Evolutionary conservation across 2,797 vertebrate genomes (phyloP).

Genomic region (Phataginus tricuspis): DNA sequence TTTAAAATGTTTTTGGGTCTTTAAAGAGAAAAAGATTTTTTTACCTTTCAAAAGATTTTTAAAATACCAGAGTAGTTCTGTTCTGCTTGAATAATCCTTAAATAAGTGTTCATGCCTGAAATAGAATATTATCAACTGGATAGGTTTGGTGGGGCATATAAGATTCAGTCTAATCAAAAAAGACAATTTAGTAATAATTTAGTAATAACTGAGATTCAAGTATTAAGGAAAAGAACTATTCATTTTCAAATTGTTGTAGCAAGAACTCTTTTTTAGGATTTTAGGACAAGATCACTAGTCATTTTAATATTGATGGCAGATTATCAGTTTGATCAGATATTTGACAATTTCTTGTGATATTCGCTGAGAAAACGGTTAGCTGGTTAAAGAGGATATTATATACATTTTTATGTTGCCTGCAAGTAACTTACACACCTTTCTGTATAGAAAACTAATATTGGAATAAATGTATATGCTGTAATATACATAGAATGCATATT

Average conservation of each 20-base stretch:
- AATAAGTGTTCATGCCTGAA: background rate
- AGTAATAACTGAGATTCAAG: background rate
- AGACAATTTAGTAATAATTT: background rate
- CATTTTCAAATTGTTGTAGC: background rate
- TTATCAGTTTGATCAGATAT: background rate
- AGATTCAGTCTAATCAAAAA: background rate
- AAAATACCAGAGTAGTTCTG: background rate
- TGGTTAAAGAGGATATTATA: background rate
- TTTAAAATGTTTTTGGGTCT: background rate
- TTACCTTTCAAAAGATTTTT: background rate
- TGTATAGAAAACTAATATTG: background rate
- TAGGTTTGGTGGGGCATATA: background rate
- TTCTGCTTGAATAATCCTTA: background rate
- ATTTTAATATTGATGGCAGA: conserved; percentile 20
- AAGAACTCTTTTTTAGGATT: background rate
- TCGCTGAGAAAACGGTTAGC: conserved; percentile 29
- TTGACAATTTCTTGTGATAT: background rate
- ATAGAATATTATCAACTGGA: background rate
- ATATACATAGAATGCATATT: background rate
- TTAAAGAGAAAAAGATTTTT: background rate
- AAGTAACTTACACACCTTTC: background rate
- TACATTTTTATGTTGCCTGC: background rate
- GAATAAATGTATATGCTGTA: background rate
- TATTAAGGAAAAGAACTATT: background rate
- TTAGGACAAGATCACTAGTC: background rate